These are phyloP conservation scores for Coregonus sp. DNA, from an alignment of 2,797 vertebrate genomes.

Conservation along the genomic window DNA sequence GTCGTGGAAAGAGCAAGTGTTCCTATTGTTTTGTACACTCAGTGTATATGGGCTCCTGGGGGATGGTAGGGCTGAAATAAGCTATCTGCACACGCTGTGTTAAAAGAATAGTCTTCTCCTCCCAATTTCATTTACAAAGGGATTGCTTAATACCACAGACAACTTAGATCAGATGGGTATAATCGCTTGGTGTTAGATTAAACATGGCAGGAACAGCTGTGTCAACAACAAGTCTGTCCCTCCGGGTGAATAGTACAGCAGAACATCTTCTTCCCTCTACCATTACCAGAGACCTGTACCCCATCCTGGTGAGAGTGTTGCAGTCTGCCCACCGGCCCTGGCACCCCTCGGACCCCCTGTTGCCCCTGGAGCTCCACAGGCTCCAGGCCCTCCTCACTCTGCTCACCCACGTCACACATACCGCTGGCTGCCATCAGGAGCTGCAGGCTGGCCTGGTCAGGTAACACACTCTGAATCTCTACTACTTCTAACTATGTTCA, in stretches of 20 bases:
- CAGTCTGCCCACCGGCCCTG: slow-evolving; percentile 76
- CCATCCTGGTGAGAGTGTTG: slow-evolving; percentile 81
- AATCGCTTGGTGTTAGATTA: not conserved
- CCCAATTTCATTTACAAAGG: not conserved
- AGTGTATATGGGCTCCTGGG: not conserved
- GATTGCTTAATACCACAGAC: not conserved
- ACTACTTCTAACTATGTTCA: not conserved
- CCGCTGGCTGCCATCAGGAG: slow-evolving; percentile 80
- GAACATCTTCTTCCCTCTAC: slow-evolving; percentile 15
- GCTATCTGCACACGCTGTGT: not conserved
- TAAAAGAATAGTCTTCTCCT: not conserved
- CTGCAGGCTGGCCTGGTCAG: slow-evolving; percentile 73
- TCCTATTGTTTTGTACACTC: not conserved
- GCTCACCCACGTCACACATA: slow-evolving; percentile 86
- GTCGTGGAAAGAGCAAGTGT: too few relatives aligned
- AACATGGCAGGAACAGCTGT: not conserved
- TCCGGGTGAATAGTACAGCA: not conserved
- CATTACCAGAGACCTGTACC: slow-evolving; percentile 87
- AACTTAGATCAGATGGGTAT: not conserved
- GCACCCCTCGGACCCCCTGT: slow-evolving; percentile 43
- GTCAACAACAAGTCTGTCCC: not conserved
- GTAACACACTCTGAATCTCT: slow-evolving; percentile 42
- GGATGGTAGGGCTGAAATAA: not conserved
- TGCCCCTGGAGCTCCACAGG: slow-evolving; percentile 76
- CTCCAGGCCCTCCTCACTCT: slow-evolving; percentile 81